Evolutionary conservation across 2,888 invertebrate genomes (phyloP), one percentile per base, ranked within the genome.

Genomic region (Caenorhabditis sulstoni): DNA sequence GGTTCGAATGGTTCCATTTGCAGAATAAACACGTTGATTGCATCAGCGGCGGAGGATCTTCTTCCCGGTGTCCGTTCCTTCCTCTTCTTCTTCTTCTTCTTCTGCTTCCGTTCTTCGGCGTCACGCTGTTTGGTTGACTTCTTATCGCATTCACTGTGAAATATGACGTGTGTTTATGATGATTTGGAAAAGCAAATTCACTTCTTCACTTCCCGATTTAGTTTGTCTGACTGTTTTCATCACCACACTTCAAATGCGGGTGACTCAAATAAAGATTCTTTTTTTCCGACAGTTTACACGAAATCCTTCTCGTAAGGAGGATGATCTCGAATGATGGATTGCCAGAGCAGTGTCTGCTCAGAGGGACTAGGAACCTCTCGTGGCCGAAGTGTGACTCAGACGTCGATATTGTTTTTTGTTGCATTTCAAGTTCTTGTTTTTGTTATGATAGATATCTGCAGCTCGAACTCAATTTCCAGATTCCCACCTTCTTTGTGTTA

Each of bases 1-100:
- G 11, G 44, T 39, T 44, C 44, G 14, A 44, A 47, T 8, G 11
- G 23, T 44, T n/a, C 8, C 5, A 12, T 2, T 62, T 75, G 8
- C 66, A 75, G 75, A 75, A 67, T 35, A 75, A 67, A 57, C 67
- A 67, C 44, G 62, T 67, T 23, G 67, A 75, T 57, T 75, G 75
- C 22, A 62, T 66, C 65, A 75, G 61, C 37, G 61, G n/a, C n/a
- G 11, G n/a, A n/a, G n/a, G n/a, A n/a, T n/a, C 44, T 0, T 3
- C 29, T 20, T 16, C 8, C 14, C 16, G n/a, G 29, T 44, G 35
- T 20, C 16, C 20, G 5, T 12, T 47, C 58, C 41, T 29, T 7
- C n/a, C 20, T 35, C 55, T 1, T 50, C 44, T 74, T 18, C 50
- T 64, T 41, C 14, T 3, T 8, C 41, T 11, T 41, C 41, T 11